Conservation (phyloP, 2,113 vertebrate species). For the Tyto alba region DNA sequence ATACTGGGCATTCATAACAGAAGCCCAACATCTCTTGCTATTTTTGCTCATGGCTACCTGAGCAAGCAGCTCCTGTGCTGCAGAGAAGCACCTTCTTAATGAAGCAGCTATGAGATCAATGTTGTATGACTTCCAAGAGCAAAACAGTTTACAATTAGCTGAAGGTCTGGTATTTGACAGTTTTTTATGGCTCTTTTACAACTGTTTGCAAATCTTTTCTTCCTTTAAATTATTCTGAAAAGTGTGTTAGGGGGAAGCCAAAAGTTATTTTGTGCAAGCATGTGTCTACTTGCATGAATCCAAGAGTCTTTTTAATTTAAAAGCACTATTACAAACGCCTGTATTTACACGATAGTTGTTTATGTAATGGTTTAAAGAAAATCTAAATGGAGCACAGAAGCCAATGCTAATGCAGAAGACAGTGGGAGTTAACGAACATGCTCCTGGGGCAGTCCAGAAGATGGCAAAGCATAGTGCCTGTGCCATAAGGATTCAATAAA, state of each 20-base stretch:
- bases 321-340: constrained; percentile 44
- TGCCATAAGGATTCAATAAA: not conserved
- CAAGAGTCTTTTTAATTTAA: constrained; percentile 53
- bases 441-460: constrained; percentile 1
- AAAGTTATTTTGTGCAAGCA: constrained; percentile 52
- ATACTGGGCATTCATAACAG: constrained; percentile 23
- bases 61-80: not conserved
- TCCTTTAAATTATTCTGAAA: constrained; percentile 55
- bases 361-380: constrained; percentile 54
- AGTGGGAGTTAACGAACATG: constrained; percentile 7
- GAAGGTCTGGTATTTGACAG: constrained; percentile 63
- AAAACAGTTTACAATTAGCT: constrained; percentile 63
- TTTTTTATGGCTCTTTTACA: constrained; percentile 67
- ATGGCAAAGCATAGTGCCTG: not conserved
- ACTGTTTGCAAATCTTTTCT: constrained; percentile 62
- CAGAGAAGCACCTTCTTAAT: constrained; percentile 31
- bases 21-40: constrained; percentile 16
- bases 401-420: constrained; percentile 44
- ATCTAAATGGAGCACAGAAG: constrained; percentile 12
- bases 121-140: constrained; percentile 47
- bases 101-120: constrained; percentile 54
- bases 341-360: constrained; percentile 60
- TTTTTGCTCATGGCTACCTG: constrained; percentile 38
- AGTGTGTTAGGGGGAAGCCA: constrained; percentile 45
- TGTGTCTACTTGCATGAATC: constrained; percentile 45